phyloP scores from a whole-genome alignment of 2,113 vertebrate species.

The Scytalopus superciliaris region DNA sequence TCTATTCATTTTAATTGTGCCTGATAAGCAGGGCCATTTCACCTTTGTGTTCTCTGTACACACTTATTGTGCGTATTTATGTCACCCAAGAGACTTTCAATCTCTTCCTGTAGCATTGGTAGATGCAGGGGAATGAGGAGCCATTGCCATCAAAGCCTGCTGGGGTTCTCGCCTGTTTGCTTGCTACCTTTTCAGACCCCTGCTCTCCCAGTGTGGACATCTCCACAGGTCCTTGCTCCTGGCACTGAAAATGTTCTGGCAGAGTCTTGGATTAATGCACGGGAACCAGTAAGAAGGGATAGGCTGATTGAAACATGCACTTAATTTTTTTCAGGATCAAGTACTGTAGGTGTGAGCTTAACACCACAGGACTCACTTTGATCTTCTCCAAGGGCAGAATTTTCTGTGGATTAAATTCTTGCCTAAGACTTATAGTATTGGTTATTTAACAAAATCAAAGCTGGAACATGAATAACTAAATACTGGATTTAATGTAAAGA shows the following conservation, averaged over 20 bases:
- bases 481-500: neutral
- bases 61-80: neutral
- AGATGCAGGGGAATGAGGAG: neutral
- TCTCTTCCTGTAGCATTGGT: neutral
- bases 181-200: neutral
- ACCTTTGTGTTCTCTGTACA: neutral
- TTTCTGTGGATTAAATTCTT: slow-evolving; percentile 1
- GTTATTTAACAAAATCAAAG: slow-evolving; percentile 29
- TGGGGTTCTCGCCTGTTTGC: accelerated
- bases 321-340: neutral
- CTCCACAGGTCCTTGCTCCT: neutral
- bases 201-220: neutral
- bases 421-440: neutral
- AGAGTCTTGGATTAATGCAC: neutral
- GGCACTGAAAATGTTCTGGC: neutral
- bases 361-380: neutral
- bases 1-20: slow-evolving; percentile 28
- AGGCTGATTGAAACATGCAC: neutral
- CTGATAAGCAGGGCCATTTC: slow-evolving; percentile 43
- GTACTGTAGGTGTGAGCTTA: slow-evolving; percentile 6
- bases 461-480: neutral
- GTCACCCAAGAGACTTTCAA: neutral
- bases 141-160: neutral
- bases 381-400: slow-evolving; percentile 8
- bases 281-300: neutral